Conservation (phyloP, 2,888 invertebrate genomes). For the Scrobipalpa costella region DNA sequence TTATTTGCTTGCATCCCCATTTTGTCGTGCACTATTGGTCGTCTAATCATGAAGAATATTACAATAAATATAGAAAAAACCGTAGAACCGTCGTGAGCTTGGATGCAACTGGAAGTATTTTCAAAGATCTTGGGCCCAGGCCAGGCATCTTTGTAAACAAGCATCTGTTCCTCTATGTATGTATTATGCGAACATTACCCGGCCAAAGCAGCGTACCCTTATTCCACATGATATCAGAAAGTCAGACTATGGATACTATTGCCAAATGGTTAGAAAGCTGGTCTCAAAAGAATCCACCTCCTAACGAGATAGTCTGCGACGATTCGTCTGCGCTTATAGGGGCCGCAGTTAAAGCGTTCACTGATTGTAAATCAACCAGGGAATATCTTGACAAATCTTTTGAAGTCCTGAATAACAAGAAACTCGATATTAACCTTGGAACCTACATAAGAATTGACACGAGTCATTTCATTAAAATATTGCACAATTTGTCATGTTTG, state of each 20-base stretch:
- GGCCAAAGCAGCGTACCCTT: slow-evolving; percentile 26
- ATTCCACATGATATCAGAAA: slow-evolving; percentile 28
- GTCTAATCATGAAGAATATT: slow-evolving; percentile 22
- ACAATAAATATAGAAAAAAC: slow-evolving; percentile 22
- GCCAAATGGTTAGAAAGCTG: slow-evolving; percentile 28
- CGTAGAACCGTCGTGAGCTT: slow-evolving; percentile 24
- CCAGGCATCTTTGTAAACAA: slow-evolving; percentile 15
- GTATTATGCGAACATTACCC: slow-evolving; percentile 14
- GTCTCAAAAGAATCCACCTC: slow-evolving; percentile 22
- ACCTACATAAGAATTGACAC: slow-evolving; percentile 29
- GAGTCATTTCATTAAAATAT: slow-evolving; percentile 28
- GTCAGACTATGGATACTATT: slow-evolving; percentile 29
- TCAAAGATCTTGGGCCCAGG: slow-evolving; percentile 22
- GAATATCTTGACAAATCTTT: slow-evolving; percentile 29
- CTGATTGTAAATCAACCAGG: slow-evolving; percentile 25
- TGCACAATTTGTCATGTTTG: slow-evolving; percentile 27
- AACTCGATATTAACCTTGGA: slow-evolving; percentile 3
- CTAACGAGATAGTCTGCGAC: slow-evolving; percentile 29
- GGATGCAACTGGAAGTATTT: slow-evolving; percentile 28
- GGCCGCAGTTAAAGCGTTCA: slow-evolving; percentile 29
- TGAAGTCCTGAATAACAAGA: background rate
- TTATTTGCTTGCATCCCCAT: background rate
- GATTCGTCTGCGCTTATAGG: slow-evolving; percentile 31
- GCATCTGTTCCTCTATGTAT: slow-evolving; percentile 22
- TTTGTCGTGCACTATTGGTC: slow-evolving; percentile 26